Evolutionary conservation across 1,140 invertebrate species (phyloP).

Genomic region (Drosophila nebulosa): DNA sequence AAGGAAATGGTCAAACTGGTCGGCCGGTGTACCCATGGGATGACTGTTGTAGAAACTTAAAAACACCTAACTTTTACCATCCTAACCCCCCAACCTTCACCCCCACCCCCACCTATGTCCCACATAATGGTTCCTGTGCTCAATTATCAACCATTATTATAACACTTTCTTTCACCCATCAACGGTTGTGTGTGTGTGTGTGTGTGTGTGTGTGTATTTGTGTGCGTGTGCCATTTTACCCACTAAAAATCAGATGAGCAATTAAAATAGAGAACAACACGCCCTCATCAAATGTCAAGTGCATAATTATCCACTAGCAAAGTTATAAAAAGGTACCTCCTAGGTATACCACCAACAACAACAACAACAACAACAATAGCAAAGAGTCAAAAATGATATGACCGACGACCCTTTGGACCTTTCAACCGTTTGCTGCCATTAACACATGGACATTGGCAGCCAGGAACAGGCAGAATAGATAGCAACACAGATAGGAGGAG

Average conservation of each 20-base stretch:
- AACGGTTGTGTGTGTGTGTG: background rate
- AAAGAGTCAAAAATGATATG: slow-evolving; percentile 19
- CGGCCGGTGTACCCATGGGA: no score
- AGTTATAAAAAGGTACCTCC: slow-evolving; percentile 31
- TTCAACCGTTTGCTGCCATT: slow-evolving; percentile 1
- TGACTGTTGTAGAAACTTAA: no score
- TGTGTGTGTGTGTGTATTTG: background rate
- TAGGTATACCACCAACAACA: slow-evolving; percentile 24
- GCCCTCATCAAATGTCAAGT: slow-evolving; percentile 71
- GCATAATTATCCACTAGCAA: slow-evolving; percentile 65
- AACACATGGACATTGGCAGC: background rate
- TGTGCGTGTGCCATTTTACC: slow-evolving; percentile 5
- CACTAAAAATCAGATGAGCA: slow-evolving; percentile 10
- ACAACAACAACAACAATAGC: background rate
- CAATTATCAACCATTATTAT: background rate
- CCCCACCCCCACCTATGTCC: no score
- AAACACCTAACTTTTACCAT: no score
- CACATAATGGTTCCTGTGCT: background rate
- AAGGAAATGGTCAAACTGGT: no score
- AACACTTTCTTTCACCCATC: background rate
- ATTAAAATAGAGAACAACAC: background rate
- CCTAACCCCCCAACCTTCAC: no score
- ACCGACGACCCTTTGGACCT: slow-evolving; percentile 9
- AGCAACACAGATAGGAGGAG: background rate
- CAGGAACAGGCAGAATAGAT: slow-evolving; percentile 25